Evolutionary conservation across 2,113 vertebrate genomes (phyloP), one percentile per base, ranked within the genome.

Genomic region (Sphaerodactylus townsendi): DNA sequence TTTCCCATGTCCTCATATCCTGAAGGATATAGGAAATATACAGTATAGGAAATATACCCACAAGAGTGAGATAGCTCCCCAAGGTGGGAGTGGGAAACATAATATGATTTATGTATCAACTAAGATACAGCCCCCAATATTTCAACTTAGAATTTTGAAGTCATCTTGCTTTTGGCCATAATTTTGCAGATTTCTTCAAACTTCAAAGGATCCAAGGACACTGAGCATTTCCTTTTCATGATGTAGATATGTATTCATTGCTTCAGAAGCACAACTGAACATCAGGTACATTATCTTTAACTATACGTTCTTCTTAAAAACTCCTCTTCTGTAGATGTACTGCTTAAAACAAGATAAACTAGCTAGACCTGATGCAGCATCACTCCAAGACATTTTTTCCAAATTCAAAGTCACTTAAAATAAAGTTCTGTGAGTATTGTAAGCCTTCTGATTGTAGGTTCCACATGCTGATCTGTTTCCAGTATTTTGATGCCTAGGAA

Each of bases 181-280:
- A 39, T 91, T 62, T 46, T 84, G 23, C 48, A 75, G 66, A 33
- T 79, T 90, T 48, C 64, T n/a, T 30, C 13, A 46, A 50, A 68
- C 87, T 72, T 82, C 56, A 46, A 3, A 77, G 80, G 35, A 81
- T 74, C 86, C 84, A 86, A 74, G 72, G 56, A 64, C 41, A 88
- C 65, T 4, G 65, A 82, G 50, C 11, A 64, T 91, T 66, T 64
- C 0, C 10, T 75, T 84, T 69, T 85, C 91, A n/a, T 81, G 79
- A 19, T 79, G 53, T n/a, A n/a, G n/a, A n/a, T n/a, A n/a, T 41
- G 7, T 77, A n/a, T 53, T 2, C 2, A 39, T 17, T 59, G 25
- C 75, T 89, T 89, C 92, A 79, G 89, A 84, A 91, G 84, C 92
- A 89, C 46, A 87, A 92, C 77, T 75, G 33, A 56, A 64, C 73